phyloP scores from a whole-genome alignment of 2,113 vertebrate species.

The Hippocampus zosterae region DNA sequence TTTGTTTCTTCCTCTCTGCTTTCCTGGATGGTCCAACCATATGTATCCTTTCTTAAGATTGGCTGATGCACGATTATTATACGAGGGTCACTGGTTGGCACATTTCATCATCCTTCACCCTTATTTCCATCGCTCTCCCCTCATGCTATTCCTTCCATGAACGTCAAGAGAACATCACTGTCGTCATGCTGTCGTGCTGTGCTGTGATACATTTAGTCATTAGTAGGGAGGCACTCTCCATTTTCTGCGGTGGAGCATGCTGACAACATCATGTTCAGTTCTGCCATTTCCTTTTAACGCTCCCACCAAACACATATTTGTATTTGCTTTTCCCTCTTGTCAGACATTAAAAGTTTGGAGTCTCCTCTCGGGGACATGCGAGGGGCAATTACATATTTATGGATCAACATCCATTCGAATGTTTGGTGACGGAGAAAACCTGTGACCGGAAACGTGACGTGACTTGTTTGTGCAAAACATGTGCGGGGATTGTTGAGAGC shows the following conservation, averaged over 20 bases:
- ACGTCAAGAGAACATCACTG: constrained; percentile 34
- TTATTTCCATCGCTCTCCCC: constrained; percentile 5
- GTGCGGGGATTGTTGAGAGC: constrained; percentile 29
- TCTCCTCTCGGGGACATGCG: constrained; percentile 31
- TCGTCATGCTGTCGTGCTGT: constrained; percentile 26
- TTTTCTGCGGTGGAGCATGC: constrained; percentile 5
- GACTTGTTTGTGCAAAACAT: constrained; percentile 45
- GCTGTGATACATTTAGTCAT: constrained; percentile 23
- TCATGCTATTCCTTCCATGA: constrained; percentile 6
- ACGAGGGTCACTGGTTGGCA: not conserved
- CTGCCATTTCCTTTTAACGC: constrained; percentile 12
- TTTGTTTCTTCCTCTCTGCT: constrained; percentile 2
- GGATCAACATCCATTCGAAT: constrained; percentile 61
- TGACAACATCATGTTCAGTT: constrained; percentile 11
- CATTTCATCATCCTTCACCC: not conserved
- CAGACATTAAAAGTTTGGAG: constrained; percentile 37
- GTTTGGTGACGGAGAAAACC: constrained; percentile 41
- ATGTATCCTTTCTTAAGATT: not conserved
- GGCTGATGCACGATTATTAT: not conserved
- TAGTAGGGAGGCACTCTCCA: constrained; percentile 12
- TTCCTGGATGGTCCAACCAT: not conserved
- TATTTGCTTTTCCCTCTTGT: constrained; percentile 22
- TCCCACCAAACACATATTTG: not conserved
- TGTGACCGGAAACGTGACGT: constrained; percentile 55
- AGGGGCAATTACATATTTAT: constrained; percentile 65